Conservation (phyloP, 2,797 vertebrate genomes). For the Spinus olivaceus region DNA sequence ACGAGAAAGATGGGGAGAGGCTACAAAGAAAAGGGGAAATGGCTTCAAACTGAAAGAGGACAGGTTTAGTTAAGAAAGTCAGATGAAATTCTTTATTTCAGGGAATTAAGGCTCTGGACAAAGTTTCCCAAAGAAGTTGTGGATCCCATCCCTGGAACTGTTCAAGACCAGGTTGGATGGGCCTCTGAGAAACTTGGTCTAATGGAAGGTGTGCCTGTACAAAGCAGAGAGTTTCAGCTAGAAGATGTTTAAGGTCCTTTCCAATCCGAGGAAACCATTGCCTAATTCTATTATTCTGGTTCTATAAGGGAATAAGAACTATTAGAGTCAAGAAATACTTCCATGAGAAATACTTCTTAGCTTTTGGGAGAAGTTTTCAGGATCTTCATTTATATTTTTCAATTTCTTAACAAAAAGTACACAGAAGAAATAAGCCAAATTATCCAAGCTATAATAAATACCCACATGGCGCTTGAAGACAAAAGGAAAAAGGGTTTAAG, state of each 20-base stretch:
- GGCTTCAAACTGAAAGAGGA: not conserved
- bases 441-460: not conserved
- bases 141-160: not conserved
- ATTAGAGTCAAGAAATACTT: not conserved
- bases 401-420: not conserved
- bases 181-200: not conserved
- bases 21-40: not conserved
- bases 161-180: not conserved
- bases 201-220: not conserved
- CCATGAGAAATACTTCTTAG: not conserved
- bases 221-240: not conserved
- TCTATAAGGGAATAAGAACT: not conserved
- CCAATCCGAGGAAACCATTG: not conserved
- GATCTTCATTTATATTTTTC: not conserved
- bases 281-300: not conserved
- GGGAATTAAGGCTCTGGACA: not conserved
- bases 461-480: not conserved
- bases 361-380: not conserved
- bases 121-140: not conserved
- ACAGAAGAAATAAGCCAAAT: not conserved
- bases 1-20: not conserved
- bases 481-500: not conserved
- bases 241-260: not conserved
- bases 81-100: not conserved
- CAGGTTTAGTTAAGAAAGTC: not conserved